A percentile compares a stretch with the other conserved stretches of the same genome.
Conservation (phyloP, 2,888 invertebrate species). For the Thymelicus acteon region DNA sequence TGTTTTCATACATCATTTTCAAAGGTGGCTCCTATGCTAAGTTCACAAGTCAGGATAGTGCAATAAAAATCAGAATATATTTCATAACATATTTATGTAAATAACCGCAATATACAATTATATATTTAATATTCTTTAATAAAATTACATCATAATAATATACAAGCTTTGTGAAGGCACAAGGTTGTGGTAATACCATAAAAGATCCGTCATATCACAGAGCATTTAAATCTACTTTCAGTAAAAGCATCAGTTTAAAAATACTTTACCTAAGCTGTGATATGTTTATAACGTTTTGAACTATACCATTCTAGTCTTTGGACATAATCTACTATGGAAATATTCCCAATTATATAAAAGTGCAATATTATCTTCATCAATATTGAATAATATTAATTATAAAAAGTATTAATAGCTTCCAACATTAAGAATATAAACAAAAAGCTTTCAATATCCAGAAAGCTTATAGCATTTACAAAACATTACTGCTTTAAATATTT, state of each 20-base stretch:
- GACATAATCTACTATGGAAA: background rate
- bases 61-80: too few relatives aligned
- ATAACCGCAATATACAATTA: too few relatives aligned
- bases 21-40: too few relatives aligned
- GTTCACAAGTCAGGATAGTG: too few relatives aligned
- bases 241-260: constrained; percentile 5
- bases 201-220: constrained; percentile 31
- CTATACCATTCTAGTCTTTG: constrained; percentile 3
- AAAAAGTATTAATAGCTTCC: background rate
- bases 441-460: background rate
- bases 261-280: constrained; percentile 14
- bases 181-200: constrained; percentile 12
- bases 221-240: constrained; percentile 19
- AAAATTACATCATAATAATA: constrained; percentile 6
- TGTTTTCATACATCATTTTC: too few relatives aligned
- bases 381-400: background rate
- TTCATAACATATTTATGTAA: too few relatives aligned
- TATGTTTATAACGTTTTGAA: constrained; percentile 16
- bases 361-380: background rate
- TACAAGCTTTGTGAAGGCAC: constrained; percentile 28
- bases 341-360: background rate
- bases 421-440: background rate
- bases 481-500: too few relatives aligned
- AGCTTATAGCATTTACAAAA: too few relatives aligned
- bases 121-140: too few relatives aligned